These are phyloP conservation scores for Cosmopolites sordidus DNA, from an alignment of 2,888 invertebrate species.

Conservation along the genomic window DNA sequence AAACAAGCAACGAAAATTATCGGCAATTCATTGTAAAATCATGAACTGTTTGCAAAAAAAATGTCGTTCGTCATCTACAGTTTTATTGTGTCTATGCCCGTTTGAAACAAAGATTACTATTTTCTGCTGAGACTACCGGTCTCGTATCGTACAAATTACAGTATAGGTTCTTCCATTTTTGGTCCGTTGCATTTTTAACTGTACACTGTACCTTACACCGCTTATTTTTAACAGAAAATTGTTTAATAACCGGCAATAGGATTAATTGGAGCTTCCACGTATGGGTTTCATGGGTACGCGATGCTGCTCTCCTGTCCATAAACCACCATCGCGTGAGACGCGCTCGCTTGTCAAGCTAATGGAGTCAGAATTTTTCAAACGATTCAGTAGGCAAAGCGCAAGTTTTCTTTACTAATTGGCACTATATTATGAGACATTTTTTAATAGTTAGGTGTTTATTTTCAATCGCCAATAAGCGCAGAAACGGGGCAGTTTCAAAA, in stretches of 20 bases:
- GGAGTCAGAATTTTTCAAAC: background rate
- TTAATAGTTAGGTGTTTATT: no score
- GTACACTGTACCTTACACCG: constrained; percentile 6
- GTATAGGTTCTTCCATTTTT: constrained; percentile 5
- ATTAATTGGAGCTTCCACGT: background rate
- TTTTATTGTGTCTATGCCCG: no score
- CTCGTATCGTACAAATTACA: background rate
- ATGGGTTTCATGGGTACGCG: background rate
- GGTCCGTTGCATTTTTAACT: constrained; percentile 18
- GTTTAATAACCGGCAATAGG: constrained; percentile 7
- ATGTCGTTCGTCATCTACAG: no score
- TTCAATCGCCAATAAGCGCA: background rate
- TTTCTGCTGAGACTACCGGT: no score
- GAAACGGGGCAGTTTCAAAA: no score
- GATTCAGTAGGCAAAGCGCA: background rate
- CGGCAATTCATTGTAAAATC: no score
- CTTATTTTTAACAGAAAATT: constrained; percentile 3
- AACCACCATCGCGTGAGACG: background rate
- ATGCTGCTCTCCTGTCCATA: background rate
- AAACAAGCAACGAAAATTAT: no score
- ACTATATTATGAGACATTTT: background rate
- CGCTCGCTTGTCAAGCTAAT: background rate
- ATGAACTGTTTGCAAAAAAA: no score
- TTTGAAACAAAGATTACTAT: no score
- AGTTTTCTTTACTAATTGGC: background rate